phyloP scores from a whole-genome alignment of 2,113 vertebrate genomes.

The Regulus satrapa region DNA sequence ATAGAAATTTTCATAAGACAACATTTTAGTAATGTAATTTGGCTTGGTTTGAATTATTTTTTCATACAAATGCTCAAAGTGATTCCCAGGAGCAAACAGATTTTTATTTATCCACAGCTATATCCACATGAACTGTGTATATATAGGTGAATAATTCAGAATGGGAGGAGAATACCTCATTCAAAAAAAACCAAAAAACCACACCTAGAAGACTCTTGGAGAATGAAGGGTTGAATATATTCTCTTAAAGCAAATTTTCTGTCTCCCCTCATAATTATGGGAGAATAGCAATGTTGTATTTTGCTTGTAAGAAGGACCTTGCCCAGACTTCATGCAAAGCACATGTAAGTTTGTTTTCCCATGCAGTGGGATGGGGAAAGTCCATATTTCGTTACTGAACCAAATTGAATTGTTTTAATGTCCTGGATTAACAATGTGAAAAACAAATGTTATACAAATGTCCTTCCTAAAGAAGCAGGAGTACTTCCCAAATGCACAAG shows the following conservation, averaged over 20 bases:
- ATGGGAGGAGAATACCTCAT: neutral
- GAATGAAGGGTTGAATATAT: neutral
- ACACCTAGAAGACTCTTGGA: neutral
- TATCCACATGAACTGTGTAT: neutral
- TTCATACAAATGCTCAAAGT: neutral
- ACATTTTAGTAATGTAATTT: neutral
- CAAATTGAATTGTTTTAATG: neutral
- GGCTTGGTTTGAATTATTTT: neutral
- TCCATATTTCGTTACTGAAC: neutral
- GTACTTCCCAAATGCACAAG: neutral
- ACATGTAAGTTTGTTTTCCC: neutral
- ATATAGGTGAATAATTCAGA: neutral
- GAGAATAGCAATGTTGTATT: neutral
- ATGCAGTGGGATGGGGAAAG: accelerated
- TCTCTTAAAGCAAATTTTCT: neutral
- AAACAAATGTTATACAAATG: neutral
- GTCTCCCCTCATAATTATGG: neutral
- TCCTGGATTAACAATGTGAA: neutral
- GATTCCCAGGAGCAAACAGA: neutral
- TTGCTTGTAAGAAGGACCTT: neutral
- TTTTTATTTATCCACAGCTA: neutral
- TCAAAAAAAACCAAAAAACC: neutral
- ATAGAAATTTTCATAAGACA: neutral
- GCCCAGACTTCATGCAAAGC: neutral
- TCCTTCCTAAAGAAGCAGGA: neutral